phyloP scores from a whole-genome alignment of 2,113 vertebrate species.

The Sapayoa aenigma region DNA sequence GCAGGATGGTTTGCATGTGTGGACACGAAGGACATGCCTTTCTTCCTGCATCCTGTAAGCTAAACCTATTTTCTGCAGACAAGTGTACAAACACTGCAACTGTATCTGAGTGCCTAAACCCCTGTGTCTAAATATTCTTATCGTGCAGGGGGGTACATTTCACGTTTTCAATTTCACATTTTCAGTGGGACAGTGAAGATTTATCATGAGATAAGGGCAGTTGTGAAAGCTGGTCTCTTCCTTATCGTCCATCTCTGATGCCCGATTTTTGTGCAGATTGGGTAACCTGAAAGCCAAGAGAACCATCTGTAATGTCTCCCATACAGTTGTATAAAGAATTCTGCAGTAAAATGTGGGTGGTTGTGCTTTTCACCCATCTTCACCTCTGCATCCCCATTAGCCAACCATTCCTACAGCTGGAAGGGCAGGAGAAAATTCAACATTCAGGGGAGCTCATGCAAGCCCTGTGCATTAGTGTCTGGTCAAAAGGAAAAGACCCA shows the following conservation, averaged over 20 bases:
- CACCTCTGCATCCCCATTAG: neutral
- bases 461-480: neutral
- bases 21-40: neutral
- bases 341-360: neutral
- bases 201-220: neutral
- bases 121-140: neutral
- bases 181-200: neutral
- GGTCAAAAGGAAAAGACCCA: neutral
- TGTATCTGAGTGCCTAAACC: neutral
- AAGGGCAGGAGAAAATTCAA: neutral
- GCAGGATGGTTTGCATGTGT: neutral
- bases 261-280: neutral
- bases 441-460: neutral
- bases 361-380: neutral
- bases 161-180: neutral
- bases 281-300: neutral
- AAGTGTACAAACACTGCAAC: neutral
- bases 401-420: rapidly evolving
- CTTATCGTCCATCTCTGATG: neutral
- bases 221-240: neutral
- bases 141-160: rapidly evolving
- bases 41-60: rapidly evolving
- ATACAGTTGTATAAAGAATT: neutral
- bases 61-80: neutral
- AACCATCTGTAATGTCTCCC: neutral